phyloP scores from a whole-genome alignment of 53 echinoderm and acorn worm species.

The Stichopus horrens region DNA sequence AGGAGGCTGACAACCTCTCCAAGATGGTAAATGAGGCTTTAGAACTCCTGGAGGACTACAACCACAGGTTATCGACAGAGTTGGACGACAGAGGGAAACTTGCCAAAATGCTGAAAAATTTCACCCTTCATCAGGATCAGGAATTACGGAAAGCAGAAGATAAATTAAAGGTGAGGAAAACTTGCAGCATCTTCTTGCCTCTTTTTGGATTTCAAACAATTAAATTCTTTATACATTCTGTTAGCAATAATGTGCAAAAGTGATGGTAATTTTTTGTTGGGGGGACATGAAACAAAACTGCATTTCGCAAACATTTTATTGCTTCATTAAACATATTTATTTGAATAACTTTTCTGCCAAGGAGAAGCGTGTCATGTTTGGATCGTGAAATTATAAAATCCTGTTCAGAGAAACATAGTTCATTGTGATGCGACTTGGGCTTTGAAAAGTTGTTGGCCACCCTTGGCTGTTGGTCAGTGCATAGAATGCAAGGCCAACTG shows the following conservation, averaged over 20 bases:
- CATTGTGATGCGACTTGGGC: too few species aligned
- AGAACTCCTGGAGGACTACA: constrained; percentile 82
- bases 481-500: too few species aligned
- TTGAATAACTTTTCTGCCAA: too few species aligned
- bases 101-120: constrained; percentile 85
- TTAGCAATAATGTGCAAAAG: too few species aligned
- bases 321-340: too few species aligned
- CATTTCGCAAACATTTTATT: not conserved
- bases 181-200: not conserved
- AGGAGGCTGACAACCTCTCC: constrained; percentile 80
- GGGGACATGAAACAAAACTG: not conserved
- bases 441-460: too few species aligned
- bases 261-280: too few species aligned
- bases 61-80: constrained; percentile 75
- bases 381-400: too few species aligned
- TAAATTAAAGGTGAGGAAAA: constrained; percentile 72
- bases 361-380: too few species aligned
- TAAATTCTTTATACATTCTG: too few species aligned
- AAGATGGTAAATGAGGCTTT: constrained; percentile 86
- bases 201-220: not conserved
- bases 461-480: too few species aligned
- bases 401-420: too few species aligned
- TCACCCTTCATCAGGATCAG: constrained; percentile 73
- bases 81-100: constrained; percentile 73
- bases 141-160: constrained; percentile 72